A percentile compares a stretch with the other conserved stretches of the same genome.
Evolutionary conservation across 1,140 invertebrate genomes (phyloP).

Genomic region (Drosophila sechellia): DNA sequence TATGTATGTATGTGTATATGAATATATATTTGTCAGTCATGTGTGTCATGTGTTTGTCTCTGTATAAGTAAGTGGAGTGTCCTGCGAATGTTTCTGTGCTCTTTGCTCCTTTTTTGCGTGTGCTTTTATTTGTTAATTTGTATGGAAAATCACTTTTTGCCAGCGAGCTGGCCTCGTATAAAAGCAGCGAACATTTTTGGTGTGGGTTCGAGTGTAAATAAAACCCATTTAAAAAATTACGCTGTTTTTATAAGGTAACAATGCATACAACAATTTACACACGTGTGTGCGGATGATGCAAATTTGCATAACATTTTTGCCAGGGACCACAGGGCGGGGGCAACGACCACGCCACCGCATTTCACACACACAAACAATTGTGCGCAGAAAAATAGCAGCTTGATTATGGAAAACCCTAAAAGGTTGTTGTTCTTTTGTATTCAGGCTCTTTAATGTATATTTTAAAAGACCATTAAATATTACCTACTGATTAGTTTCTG

Average conservation of each 20-base stretch:
- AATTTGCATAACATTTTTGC: slow-evolving; percentile 80
- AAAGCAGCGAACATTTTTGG: slow-evolving; percentile 8
- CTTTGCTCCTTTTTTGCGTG: slow-evolving; percentile 39
- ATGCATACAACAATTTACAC: slow-evolving; percentile 82
- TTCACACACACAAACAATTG: slow-evolving; percentile 11
- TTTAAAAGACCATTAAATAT: too few species aligned
- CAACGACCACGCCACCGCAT: slow-evolving; percentile 18
- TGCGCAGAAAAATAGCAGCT: neutral
- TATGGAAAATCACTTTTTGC: slow-evolving; percentile 81
- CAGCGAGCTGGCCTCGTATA: slow-evolving; percentile 8
- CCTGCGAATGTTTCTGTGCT: slow-evolving; percentile 33
- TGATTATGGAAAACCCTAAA: too few species aligned
- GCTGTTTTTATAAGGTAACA: slow-evolving; percentile 82
- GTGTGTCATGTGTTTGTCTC: slow-evolving; percentile 1
- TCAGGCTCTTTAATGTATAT: too few species aligned
- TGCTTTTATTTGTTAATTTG: slow-evolving; percentile 73
- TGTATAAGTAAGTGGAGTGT: slow-evolving; percentile 9
- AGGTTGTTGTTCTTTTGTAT: too few species aligned
- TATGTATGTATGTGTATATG: neutral
- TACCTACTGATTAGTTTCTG: too few species aligned
- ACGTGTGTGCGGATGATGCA: slow-evolving; percentile 73
- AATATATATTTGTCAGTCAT: slow-evolving; percentile 7
- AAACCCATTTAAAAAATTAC: slow-evolving; percentile 81
- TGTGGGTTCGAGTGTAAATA: slow-evolving; percentile 40
- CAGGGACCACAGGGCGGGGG: slow-evolving; percentile 26